Evolutionary conservation across 1,140 invertebrate species (phyloP).

Genomic region (Vanessa tameamea): DNA sequence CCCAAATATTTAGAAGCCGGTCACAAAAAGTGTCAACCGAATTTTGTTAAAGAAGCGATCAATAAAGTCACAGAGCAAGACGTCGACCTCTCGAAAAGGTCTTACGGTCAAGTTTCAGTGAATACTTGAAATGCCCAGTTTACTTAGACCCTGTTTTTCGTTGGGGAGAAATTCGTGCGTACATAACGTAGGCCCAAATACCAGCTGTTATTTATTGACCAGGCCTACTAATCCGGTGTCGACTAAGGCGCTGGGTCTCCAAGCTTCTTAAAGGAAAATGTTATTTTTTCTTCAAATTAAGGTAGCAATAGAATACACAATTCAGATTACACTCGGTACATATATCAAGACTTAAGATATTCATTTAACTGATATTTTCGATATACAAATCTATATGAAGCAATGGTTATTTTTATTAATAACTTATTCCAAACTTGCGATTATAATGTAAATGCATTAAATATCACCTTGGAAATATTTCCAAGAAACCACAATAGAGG

Average conservation of each 20-base stretch:
- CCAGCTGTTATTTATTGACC: slow-evolving; percentile 27
- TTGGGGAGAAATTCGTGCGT: slow-evolving; percentile 10
- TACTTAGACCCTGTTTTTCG: slow-evolving; percentile 17
- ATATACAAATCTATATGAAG: no score
- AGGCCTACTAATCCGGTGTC: slow-evolving; percentile 11
- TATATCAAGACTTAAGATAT: no score
- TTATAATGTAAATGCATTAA: no score
- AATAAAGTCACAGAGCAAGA: slow-evolving; percentile 26
- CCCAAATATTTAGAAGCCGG: not conserved
- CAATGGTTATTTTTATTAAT: no score
- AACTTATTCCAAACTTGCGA: no score
- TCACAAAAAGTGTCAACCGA: slow-evolving; percentile 19
- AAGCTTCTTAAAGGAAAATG: not conserved
- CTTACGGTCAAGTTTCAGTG: slow-evolving; percentile 29
- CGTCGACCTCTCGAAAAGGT: slow-evolving; percentile 25
- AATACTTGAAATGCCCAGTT: slow-evolving; percentile 22
- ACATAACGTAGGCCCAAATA: slow-evolving; percentile 5
- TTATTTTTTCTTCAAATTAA: slow-evolving; percentile 1
- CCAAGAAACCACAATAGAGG: no score
- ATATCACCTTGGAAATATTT: no score
- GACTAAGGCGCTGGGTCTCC: not conserved
- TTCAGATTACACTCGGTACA: not conserved
- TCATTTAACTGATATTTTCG: no score
- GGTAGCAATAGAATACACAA: not conserved
- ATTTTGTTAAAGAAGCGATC: slow-evolving; percentile 34